Percentiles rank a stretch among this genome's conserved stretches.
phyloP scores from a whole-genome alignment of 2,888 invertebrate species.

The Dugesia japonica region DNA sequence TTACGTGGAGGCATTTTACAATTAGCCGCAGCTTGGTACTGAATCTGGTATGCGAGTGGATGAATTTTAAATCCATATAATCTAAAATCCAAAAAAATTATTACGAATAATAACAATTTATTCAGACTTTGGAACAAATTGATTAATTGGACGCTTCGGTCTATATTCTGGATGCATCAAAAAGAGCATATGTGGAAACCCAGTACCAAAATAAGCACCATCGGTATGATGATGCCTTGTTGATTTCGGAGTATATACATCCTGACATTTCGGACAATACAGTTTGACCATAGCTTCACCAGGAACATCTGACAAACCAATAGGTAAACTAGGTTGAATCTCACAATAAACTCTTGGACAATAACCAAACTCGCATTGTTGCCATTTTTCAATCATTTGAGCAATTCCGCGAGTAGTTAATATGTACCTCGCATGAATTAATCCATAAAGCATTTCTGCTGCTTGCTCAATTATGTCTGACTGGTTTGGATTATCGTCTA shows the following conservation, averaged over 20 bases:
- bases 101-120: too few species aligned
- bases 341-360: constrained; percentile 96
- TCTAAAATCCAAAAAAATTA: too few species aligned
- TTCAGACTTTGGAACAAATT: constrained; percentile 88
- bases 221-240: constrained; percentile 94
- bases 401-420: constrained; percentile 94
- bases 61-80: constrained; percentile 95
- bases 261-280: constrained; percentile 98
- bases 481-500: constrained; percentile 89
- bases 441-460: constrained; percentile 92
- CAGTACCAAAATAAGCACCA: constrained; percentile 97
- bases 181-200: constrained; percentile 99
- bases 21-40: constrained; percentile 49
- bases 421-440: constrained; percentile 96
- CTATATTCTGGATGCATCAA: constrained; percentile 99
- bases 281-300: constrained; percentile 96
- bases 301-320: constrained; percentile 90
- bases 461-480: constrained; percentile 97
- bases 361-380: constrained; percentile 90
- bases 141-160: constrained; percentile 82
- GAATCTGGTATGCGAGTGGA: constrained; percentile 91
- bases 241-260: constrained; percentile 94
- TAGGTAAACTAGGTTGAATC: constrained; percentile 85
- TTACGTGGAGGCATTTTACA: constrained; percentile 31
- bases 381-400: constrained; percentile 98